Conservation (phyloP, 2,797 vertebrate species). For the Pantherophis alleghaniensis region DNA sequence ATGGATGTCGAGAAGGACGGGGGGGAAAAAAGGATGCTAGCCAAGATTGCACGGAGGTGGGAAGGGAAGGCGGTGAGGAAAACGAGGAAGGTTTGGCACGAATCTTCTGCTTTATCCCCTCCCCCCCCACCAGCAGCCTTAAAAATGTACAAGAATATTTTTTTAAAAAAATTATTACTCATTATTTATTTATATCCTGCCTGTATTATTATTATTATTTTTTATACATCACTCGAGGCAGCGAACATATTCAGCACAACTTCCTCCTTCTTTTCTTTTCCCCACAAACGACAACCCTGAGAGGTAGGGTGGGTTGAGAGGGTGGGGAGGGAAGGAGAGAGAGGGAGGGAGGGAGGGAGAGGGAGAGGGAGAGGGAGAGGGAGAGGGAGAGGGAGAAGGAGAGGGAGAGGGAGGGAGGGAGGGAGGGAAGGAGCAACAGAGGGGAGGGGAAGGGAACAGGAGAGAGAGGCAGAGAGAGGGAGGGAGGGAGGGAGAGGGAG, state of each 20-base stretch:
- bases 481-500: too few relatives aligned
- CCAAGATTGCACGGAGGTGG: background rate
- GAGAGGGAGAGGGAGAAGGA: too few relatives aligned
- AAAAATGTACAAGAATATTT: background rate
- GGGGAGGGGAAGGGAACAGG: too few relatives aligned
- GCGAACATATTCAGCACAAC: background rate
- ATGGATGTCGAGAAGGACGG: background rate
- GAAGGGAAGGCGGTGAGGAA: background rate
- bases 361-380: too few relatives aligned
- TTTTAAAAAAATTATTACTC: background rate
- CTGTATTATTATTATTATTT: background rate
- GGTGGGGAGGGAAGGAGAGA: too few relatives aligned
- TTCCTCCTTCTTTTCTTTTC: background rate
- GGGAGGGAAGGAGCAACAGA: too few relatives aligned
- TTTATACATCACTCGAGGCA: background rate
- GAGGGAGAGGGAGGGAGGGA: accelerated
- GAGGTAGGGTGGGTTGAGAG: background rate
- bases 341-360: too few relatives aligned
- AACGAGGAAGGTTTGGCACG: accelerated
- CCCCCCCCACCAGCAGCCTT: background rate
- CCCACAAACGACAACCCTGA: too few relatives aligned
- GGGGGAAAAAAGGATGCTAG: background rate
- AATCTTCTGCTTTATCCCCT: too few relatives aligned
- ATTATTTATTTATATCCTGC: background rate
- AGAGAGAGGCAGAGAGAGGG: too few relatives aligned